These are phyloP conservation scores for Arvicanthis niloticus DNA, from an alignment of 2,113 vertebrate genomes.

Conservation along the genomic window DNA sequence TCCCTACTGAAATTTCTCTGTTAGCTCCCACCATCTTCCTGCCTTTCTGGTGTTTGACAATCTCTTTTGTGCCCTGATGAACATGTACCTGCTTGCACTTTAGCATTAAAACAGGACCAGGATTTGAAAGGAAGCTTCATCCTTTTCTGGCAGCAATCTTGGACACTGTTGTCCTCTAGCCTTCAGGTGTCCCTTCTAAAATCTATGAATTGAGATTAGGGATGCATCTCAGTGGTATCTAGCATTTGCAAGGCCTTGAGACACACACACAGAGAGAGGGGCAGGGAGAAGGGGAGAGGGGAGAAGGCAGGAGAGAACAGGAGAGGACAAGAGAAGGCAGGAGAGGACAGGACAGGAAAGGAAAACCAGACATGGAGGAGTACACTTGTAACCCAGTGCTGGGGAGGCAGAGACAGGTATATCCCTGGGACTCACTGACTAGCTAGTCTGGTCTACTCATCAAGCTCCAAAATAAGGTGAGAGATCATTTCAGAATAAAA, in stretches of 20 bases:
- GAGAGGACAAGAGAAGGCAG: background rate
- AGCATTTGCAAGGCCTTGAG: background rate
- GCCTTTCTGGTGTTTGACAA: background rate
- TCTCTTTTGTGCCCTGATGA: background rate
- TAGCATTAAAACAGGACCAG: background rate
- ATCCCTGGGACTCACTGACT: background rate
- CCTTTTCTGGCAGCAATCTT: background rate
- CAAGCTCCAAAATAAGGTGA: background rate
- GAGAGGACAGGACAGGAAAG: background rate
- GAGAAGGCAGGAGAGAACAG: background rate
- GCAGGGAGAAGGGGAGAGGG: background rate
- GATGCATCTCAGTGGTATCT: background rate
- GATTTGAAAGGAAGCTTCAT: background rate
- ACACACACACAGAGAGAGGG: background rate
- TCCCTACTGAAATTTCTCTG: background rate
- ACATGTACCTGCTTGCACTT: rapidly evolving
- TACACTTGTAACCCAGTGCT: background rate
- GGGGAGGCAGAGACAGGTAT: background rate
- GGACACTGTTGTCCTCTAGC: background rate
- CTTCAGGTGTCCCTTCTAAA: background rate
- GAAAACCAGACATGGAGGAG: too few species aligned
- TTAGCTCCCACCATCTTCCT: background rate
- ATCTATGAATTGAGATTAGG: background rate
- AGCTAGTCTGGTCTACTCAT: background rate
- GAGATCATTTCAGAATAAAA: background rate